Evolutionary conservation across 2,888 invertebrate genomes (phyloP), one percentile per base, ranked within the genome.

Genomic region (Linnaemya tessellans): DNA sequence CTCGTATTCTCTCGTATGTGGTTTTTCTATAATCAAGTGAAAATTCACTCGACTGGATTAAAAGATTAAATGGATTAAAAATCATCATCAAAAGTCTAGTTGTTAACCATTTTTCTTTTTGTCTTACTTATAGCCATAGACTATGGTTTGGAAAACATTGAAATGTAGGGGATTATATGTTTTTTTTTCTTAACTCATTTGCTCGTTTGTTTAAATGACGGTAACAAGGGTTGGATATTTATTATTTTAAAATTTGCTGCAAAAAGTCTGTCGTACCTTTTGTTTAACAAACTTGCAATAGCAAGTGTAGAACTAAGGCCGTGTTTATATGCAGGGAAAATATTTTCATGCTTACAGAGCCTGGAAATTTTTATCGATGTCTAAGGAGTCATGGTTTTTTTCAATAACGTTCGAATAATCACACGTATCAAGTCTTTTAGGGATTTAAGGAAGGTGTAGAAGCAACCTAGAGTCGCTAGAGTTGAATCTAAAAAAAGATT

Each of bases 31-130:
- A 88, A 89, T 89, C 87, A 87, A 88, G 88, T 88, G 88, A 88
- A 89, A 89, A 89, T 88, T 88, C 88, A 88, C 87, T 89, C 88
- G 88, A 87, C 86, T 88, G 89, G 89, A 89, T 90, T 89, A 89
- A 88, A 87, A 88, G 88, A 88, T 89, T 89, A 89, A 87, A 88
- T 71, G 51, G 86, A 88, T 84, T 84, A 84, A 84, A 79, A 84
- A 68, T 74, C 79, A 79, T 74, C 79, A 84, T 79, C 73, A 73
- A 62, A 84, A 84, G 71, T 73, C 83, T 73, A 78, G 60, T 78
- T 78, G 81, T 80, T 81, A 75, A 75, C 64, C n/a, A 71, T 41
- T 71, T 67, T 67, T 68, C 54, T 62, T 43, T 22, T 43, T 54
- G 1, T 41, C 22, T 38, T 20, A 10, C 10, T 7, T 41, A 18